Evolutionary conservation across 2,113 vertebrate species (phyloP).

Genomic region (Lutjanus erythropterus): DNA sequence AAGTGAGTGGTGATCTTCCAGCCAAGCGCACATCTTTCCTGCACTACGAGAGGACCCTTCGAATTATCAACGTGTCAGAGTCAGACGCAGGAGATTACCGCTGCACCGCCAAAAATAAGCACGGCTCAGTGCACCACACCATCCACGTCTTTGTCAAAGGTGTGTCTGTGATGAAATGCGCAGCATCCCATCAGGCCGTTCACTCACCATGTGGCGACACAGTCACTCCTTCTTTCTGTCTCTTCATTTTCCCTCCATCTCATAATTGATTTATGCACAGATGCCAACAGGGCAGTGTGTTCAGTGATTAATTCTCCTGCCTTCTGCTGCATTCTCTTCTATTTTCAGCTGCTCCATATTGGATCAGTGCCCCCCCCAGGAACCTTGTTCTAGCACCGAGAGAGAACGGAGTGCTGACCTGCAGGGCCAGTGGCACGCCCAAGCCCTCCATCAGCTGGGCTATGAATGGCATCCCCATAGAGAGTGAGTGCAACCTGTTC

Average conservation of each 20-base stretch:
- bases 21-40: conserved; percentile 86
- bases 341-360: conserved; percentile 93
- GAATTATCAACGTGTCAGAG: conserved; percentile 90
- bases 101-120: conserved; percentile 89
- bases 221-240: background rate
- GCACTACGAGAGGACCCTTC: conserved; percentile 94
- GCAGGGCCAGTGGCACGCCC: conserved; percentile 93
- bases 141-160: conserved; percentile 94
- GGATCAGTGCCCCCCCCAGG: conserved; percentile 91
- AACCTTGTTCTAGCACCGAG: conserved; percentile 94
- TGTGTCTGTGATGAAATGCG: conserved; percentile 69
- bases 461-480: conserved; percentile 91
- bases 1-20: conserved; percentile 91
- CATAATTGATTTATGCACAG: conserved; percentile 65
- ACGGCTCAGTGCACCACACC: conserved; percentile 88
- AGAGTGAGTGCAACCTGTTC: conserved; percentile 86
- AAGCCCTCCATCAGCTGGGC: conserved; percentile 93
- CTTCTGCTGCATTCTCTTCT: conserved; percentile 53
- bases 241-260: conserved; percentile 28
- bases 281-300: conserved; percentile 37
- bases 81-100: conserved; percentile 94
- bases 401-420: conserved; percentile 91
- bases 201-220: background rate
- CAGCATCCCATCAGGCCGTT: conserved; percentile 1
- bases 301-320: conserved; percentile 64